Evolutionary conservation across 2,797 vertebrate species (phyloP).

Genomic region (Fratercula arctica): DNA sequence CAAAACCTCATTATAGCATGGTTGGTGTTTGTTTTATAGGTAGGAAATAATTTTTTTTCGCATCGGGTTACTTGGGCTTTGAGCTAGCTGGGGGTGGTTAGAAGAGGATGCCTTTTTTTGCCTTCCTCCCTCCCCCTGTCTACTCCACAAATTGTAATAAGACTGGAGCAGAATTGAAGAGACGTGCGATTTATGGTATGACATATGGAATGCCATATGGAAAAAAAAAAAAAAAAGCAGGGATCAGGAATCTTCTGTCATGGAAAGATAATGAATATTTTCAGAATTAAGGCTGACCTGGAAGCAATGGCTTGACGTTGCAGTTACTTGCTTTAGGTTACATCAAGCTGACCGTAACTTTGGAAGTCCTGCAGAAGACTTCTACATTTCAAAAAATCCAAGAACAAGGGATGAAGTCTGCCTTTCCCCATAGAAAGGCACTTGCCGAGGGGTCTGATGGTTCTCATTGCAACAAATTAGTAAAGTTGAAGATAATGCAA

Average conservation of each 20-base stretch:
- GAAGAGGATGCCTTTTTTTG: background rate
- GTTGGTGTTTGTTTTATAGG: background rate
- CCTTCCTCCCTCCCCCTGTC: background rate
- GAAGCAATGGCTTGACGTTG: background rate
- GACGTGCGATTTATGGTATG: background rate
- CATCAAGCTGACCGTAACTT: background rate
- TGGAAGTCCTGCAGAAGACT: background rate
- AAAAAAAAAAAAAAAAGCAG: background rate
- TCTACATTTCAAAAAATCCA: background rate
- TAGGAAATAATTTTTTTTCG: background rate
- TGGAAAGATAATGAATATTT: background rate
- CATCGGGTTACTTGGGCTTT: background rate
- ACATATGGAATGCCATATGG: background rate
- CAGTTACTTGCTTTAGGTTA: background rate
- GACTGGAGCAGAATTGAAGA: background rate
- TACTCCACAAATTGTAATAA: background rate
- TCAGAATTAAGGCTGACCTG: background rate
- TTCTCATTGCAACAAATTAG: background rate
- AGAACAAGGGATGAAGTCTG: background rate
- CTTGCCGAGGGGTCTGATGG: accelerated
- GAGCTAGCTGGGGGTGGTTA: background rate
- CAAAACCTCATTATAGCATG: background rate
- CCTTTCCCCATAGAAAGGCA: background rate
- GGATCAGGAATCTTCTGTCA: background rate
- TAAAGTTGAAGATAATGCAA: background rate